A percentile compares a stretch with the other conserved stretches of the same genome.
Evolutionary conservation across 1,140 invertebrate genomes (phyloP).

Genomic region (Eciton burchellii): DNA sequence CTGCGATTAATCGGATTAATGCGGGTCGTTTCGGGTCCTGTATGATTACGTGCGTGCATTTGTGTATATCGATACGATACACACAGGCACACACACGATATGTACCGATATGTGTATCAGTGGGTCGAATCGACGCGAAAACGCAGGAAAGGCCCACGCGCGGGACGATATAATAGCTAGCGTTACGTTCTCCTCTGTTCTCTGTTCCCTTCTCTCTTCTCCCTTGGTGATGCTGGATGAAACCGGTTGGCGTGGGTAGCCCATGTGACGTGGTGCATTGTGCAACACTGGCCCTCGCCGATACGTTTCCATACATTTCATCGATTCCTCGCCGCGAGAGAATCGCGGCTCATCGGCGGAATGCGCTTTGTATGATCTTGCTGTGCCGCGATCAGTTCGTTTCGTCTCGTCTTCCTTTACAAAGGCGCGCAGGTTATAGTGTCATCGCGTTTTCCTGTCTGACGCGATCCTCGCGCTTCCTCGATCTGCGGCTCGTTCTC

Average conservation of each 20-base stretch:
- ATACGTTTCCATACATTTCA: constrained; percentile 52
- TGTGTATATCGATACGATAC: no score
- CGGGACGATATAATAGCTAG: constrained; percentile 18
- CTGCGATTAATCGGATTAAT: background rate
- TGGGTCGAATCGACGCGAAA: background rate
- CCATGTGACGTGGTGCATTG: constrained; percentile 52
- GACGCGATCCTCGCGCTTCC: constrained; percentile 20
- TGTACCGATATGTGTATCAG: background rate
- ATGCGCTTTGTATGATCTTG: constrained; percentile 46
- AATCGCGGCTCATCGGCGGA: background rate
- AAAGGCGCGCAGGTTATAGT: constrained; percentile 49
- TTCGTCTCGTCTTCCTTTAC: constrained; percentile 27
- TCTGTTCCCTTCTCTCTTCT: constrained; percentile 6
- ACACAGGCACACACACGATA: background rate
- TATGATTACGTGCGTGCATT: no score
- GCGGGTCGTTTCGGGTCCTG: background rate
- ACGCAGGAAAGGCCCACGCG: background rate
- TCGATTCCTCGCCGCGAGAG: constrained; percentile 22
- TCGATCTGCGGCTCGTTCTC: background rate
- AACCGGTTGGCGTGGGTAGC: constrained; percentile 31
- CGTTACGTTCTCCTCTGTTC: background rate
- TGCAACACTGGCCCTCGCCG: constrained; percentile 23
- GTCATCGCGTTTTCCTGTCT: constrained; percentile 44
- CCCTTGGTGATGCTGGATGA: constrained; percentile 15
- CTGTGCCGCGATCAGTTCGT: constrained; percentile 40